Percentiles rank a stretch among this genome's conserved stretches.
phyloP scores from a whole-genome alignment of 2,888 invertebrate genomes.

The Plagiodera versicolora region DNA sequence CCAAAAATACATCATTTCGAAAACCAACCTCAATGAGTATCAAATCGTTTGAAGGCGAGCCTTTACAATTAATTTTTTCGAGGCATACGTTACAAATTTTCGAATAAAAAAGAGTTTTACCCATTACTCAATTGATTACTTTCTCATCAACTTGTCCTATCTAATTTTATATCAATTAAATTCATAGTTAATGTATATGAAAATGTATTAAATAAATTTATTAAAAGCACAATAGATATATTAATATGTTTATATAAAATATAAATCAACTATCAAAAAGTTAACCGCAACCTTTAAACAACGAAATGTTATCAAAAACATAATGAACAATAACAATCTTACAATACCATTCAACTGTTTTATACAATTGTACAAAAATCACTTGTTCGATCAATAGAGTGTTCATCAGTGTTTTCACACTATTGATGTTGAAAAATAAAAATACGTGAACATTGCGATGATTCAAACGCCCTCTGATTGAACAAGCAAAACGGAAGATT shows the following conservation, averaged over 20 bases:
- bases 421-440: background rate
- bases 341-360: slow-evolving; percentile 32
- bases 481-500: slow-evolving; percentile 5
- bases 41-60: background rate
- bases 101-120: background rate
- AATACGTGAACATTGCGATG: background rate
- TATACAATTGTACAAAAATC: slow-evolving; percentile 39
- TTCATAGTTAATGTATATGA: slow-evolving; percentile 38
- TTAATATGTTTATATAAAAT: slow-evolving; percentile 40
- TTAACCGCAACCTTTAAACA: slow-evolving; percentile 44
- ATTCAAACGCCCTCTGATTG: background rate
- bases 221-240: slow-evolving; percentile 39
- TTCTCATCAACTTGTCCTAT: slow-evolving; percentile 15
- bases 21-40: background rate
- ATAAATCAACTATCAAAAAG: slow-evolving; percentile 42
- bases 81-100: too few relatives aligned
- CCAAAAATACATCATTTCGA: slow-evolving; percentile 1
- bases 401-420: background rate
- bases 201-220: slow-evolving; percentile 38
- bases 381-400: slow-evolving; percentile 2
- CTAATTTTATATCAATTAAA: slow-evolving; percentile 33
- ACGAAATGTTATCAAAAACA: slow-evolving; percentile 33
- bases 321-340: slow-evolving; percentile 38
- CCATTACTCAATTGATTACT: slow-evolving; percentile 1
- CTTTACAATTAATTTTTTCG: background rate